Evolutionary conservation across 2,797 vertebrate genomes (phyloP).

Genomic region (Varecia variegata): DNA sequence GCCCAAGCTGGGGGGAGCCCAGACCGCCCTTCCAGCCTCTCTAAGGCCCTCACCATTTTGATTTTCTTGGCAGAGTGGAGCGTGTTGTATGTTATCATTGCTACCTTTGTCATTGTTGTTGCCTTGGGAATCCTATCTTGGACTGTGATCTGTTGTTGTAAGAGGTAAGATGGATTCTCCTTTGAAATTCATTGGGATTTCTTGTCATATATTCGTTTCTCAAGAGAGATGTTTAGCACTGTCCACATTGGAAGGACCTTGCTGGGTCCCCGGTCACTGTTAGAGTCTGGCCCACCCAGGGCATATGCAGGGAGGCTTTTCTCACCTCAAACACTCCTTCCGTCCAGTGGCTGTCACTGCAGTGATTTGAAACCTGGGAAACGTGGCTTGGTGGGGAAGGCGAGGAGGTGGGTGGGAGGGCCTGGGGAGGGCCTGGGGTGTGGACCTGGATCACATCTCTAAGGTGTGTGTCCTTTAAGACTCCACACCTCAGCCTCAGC

Average conservation of each 20-base stretch:
- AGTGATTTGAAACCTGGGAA: neutral
- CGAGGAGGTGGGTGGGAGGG: neutral
- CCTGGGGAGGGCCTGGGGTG: neutral
- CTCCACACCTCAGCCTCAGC: neutral
- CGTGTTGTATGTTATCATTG: slow-evolving; percentile 98
- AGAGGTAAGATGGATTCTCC: slow-evolving; percentile 85
- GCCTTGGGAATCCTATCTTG: slow-evolving; percentile 91
- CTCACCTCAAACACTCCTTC: too few species aligned
- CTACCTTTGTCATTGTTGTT: slow-evolving; percentile 95
- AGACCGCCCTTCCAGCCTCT: neutral
- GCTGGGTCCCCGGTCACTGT: neutral
- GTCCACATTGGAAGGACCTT: neutral
- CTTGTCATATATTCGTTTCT: neutral
- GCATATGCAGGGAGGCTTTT: neutral
- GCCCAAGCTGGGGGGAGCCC: neutral
- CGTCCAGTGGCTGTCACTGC: neutral
- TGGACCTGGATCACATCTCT: neutral
- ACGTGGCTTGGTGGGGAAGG: neutral
- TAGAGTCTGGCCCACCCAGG: neutral
- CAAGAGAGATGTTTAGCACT: neutral
- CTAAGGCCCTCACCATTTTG: neutral
- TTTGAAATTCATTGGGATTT: neutral
- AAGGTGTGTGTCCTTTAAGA: neutral
- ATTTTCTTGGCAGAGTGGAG: slow-evolving; percentile 93
- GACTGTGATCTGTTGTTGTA: slow-evolving; percentile 95